phyloP scores from a whole-genome alignment of 2,888 invertebrate genomes.

The Hypsopygia costalis region DNA sequence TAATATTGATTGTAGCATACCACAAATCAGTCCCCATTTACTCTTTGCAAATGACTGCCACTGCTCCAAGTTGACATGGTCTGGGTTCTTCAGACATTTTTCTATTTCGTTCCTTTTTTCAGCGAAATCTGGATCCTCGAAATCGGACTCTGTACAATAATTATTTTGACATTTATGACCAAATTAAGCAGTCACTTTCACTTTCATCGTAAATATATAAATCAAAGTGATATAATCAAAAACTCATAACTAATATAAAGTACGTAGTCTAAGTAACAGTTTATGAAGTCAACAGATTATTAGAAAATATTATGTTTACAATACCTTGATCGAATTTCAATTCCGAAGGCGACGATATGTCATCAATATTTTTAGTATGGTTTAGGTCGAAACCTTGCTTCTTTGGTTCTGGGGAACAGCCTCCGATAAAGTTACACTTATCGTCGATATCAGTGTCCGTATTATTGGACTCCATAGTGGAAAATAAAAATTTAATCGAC shows the following conservation, averaged over 20 bases:
- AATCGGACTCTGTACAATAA: conserved; percentile 73
- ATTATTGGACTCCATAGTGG: conserved; percentile 61
- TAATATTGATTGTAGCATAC: conserved; percentile 46
- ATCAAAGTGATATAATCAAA: not conserved
- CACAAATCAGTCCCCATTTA: conserved; percentile 85
- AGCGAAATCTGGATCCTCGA: conserved; percentile 81
- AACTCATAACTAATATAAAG: too few relatives aligned
- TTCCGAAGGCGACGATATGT: conserved; percentile 81
- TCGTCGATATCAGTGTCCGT: conserved; percentile 48
- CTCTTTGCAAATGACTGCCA: conserved; percentile 83
- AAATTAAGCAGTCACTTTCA: conserved; percentile 32
- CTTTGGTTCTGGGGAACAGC: conserved; percentile 46
- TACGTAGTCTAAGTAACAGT: conserved; percentile 10
- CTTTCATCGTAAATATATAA: conserved; percentile 16
- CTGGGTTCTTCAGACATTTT: conserved; percentile 69
- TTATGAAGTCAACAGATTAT: conserved; percentile 22
- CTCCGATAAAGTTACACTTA: conserved; percentile 55
- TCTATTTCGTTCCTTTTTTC: conserved; percentile 82
- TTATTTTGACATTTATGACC: conserved; percentile 13
- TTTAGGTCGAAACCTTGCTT: conserved; percentile 50
- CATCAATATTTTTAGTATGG: conserved; percentile 73
- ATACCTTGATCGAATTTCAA: conserved; percentile 85
- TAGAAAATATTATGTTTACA: too few relatives aligned
- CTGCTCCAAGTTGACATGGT: conserved; percentile 66
- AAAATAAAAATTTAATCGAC: conserved; percentile 50